A percentile compares a stretch with the other conserved stretches of the same genome.
Evolutionary conservation across 2,113 vertebrate species (phyloP).

Genomic region (Orthonyx spaldingii): DNA sequence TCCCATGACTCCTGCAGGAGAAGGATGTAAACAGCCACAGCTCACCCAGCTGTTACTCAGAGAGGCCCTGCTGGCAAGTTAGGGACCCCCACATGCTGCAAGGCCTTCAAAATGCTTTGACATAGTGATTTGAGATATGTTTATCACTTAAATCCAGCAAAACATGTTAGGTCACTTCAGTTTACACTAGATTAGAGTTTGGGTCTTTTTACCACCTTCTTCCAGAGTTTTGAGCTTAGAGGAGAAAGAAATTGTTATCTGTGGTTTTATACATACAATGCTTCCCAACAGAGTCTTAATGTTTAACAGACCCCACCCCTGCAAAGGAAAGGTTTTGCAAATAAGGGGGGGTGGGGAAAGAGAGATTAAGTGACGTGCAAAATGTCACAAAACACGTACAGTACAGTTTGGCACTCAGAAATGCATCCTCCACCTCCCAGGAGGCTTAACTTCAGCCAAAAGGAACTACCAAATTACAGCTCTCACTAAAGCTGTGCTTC

Average conservation of each 20-base stretch:
- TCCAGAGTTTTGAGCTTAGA: not conserved
- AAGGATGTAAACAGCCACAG: conserved; percentile 25
- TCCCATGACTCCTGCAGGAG: not conserved
- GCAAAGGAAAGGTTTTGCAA: not conserved
- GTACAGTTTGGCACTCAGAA: not conserved
- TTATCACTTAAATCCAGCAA: not conserved
- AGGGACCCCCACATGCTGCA: not conserved
- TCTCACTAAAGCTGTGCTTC: not conserved
- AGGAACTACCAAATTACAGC: not conserved
- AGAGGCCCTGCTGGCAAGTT: not conserved
- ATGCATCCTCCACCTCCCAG: not conserved
- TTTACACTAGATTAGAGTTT: not conserved
- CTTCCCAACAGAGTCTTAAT: not conserved
- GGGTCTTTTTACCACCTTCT: not conserved
- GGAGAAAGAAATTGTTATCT: not conserved
- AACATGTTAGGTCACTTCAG: not conserved
- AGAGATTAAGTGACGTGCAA: not conserved
- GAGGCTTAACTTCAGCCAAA: not conserved
- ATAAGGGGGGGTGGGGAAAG: rapidly evolving
- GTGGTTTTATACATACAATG: rapidly evolving
- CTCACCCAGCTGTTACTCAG: not conserved
- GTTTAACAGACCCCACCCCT: not conserved
- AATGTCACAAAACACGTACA: not conserved
- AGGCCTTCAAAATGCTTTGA: not conserved
- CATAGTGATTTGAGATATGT: not conserved